A percentile compares a stretch with the other conserved stretches of the same genome.
Conservation (phyloP, 2,113 vertebrate genomes). For the Microtus oregoni region DNA sequence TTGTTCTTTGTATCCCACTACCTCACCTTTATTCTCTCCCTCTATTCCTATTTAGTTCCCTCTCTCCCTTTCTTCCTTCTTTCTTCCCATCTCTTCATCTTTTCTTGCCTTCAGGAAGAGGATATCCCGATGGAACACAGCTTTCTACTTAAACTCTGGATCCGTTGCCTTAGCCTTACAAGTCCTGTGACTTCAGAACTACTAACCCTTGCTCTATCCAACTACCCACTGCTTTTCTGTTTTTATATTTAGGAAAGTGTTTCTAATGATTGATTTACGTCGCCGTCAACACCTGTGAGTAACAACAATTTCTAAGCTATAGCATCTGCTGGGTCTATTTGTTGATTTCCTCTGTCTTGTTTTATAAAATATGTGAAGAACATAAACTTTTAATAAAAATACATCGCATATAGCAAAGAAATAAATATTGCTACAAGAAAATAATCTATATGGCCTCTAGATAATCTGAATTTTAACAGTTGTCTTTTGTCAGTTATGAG, state of each 20-base stretch:
- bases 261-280: background rate
- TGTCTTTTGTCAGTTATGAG: background rate
- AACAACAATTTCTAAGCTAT: background rate
- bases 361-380: background rate
- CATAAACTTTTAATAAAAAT: background rate
- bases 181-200: background rate
- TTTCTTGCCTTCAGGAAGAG: background rate
- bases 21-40: accelerated
- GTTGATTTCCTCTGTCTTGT: background rate
- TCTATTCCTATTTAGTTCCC: background rate
- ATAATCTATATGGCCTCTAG: background rate
- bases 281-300: background rate
- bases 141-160: background rate
- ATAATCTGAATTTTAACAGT: background rate
- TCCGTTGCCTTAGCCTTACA: background rate
- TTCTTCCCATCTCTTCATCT: background rate
- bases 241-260: background rate
- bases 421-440: background rate
- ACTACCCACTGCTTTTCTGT: background rate
- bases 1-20: background rate
- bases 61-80: background rate
- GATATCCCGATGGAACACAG: accelerated
- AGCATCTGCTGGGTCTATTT: background rate
- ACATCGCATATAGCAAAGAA: background rate
- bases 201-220: accelerated